Conservation (phyloP, 2,888 invertebrate genomes). For the Erpobdella octoculata region DNA sequence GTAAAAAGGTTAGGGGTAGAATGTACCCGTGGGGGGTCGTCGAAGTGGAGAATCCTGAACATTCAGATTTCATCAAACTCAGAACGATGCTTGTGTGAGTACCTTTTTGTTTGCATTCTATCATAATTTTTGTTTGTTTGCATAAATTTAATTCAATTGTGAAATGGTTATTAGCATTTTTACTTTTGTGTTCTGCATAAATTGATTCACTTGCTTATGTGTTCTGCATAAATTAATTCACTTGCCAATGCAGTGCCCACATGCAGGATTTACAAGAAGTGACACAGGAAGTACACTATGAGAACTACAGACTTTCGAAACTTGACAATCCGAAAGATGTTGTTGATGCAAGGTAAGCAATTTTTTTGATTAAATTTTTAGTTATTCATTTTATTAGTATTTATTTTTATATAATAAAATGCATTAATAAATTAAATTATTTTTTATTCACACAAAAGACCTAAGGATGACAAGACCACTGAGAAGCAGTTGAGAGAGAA, state of each 20-base stretch:
- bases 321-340: slow-evolving; percentile 42
- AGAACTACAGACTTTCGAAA: slow-evolving; percentile 66
- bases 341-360: slow-evolving; percentile 3
- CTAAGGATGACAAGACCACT: slow-evolving; percentile 54
- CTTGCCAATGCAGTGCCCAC: slow-evolving; percentile 71
- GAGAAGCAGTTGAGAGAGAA: slow-evolving; percentile 81
- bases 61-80: slow-evolving; percentile 93
- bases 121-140: too few species aligned
- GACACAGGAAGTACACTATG: slow-evolving; percentile 56
- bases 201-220: neutral
- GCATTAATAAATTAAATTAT: neutral
- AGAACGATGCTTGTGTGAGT: slow-evolving; percentile 81
- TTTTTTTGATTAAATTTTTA: neutral
- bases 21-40: slow-evolving; percentile 97
- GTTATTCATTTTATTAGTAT: neutral
- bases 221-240: neutral
- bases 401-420: neutral
- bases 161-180: too few species aligned
- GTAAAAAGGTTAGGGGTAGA: slow-evolving; percentile 82
- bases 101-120: too few species aligned
- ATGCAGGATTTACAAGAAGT: slow-evolving; percentile 57
- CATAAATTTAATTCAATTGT: too few species aligned
- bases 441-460: neutral
- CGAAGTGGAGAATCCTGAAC: slow-evolving; percentile 94
- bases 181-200: too few species aligned